A percentile compares a stretch with the other conserved stretches of the same genome.
These are phyloP conservation scores for Myzus persicae DNA, from an alignment of 1,140 invertebrate genomes.

Conservation along the genomic window DNA sequence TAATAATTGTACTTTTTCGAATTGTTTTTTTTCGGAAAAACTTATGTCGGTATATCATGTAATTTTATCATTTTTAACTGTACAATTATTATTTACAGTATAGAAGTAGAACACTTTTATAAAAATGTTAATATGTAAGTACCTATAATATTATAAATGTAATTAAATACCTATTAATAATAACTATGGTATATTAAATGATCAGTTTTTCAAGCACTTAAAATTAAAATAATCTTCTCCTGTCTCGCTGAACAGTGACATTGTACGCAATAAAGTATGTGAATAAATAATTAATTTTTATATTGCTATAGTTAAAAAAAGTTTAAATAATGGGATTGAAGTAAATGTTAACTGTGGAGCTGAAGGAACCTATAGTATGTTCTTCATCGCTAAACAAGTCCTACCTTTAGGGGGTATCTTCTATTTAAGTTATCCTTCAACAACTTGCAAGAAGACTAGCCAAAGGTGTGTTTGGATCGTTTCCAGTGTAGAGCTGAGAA, in stretches of 20 bases:
- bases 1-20: neutral
- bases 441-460: constrained; percentile 11
- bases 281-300: neutral
- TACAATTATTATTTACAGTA: neutral
- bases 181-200: neutral
- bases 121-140: neutral
- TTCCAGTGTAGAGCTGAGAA: neutral
- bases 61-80: neutral
- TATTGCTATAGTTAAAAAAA: neutral
- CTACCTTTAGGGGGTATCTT: neutral
- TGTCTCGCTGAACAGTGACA: neutral
- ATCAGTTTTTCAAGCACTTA: neutral
- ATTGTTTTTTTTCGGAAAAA: neutral
- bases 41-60: neutral
- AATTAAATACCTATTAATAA: neutral
- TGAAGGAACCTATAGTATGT: too few species aligned
- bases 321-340: neutral
- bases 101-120: neutral
- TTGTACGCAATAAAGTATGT: neutral
- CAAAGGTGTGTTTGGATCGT: constrained; percentile 41
- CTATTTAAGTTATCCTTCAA: neutral
- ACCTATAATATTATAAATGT: too few species aligned
- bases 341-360: neutral
- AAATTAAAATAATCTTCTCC: neutral
- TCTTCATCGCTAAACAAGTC: neutral